Conservation (phyloP, 2,113 vertebrate genomes). For the Lynx canadensis region DNA sequence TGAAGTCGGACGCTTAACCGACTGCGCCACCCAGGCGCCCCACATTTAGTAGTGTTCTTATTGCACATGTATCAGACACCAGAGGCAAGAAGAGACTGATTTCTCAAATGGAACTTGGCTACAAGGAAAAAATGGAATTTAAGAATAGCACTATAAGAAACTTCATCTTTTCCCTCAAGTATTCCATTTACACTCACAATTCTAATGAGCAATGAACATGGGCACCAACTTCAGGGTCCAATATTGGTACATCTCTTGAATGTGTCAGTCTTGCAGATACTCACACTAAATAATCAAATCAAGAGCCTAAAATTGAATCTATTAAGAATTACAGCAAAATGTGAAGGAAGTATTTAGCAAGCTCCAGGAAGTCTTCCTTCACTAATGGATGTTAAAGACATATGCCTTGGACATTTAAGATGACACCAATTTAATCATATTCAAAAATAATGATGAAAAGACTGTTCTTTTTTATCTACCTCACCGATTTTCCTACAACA, state of each 20-base stretch:
- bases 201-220: background rate
- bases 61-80: background rate
- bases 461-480: background rate
- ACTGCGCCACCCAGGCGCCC: too few relatives aligned
- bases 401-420: background rate
- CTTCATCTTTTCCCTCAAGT: background rate
- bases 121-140: conserved; percentile 6
- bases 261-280: background rate
- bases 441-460: background rate
- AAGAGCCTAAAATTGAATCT: background rate
- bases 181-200: background rate
- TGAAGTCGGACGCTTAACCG: too few relatives aligned
- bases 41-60: background rate
- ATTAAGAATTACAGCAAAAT: background rate
- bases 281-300: background rate
- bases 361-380: background rate
- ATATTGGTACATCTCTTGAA: background rate
- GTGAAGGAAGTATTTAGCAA: background rate
- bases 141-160: background rate
- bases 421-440: background rate
- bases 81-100: background rate
- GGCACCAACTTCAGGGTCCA: background rate
- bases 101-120: background rate
- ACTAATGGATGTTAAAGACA: background rate
- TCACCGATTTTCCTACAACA: background rate